Conservation (phyloP, 2,113 vertebrate species). For the Narcine bancroftii region DNA sequence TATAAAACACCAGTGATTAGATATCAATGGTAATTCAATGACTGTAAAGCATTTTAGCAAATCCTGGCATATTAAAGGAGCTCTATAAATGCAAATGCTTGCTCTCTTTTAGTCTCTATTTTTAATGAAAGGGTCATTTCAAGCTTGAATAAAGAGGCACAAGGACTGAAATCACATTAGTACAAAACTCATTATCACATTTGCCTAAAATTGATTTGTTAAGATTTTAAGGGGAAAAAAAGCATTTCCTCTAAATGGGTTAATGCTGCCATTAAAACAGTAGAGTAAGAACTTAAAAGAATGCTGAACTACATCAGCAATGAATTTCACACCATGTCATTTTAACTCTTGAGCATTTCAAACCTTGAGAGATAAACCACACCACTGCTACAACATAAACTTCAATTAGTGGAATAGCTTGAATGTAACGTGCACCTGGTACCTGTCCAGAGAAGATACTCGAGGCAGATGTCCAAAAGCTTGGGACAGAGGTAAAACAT, state of each 20-base stretch:
- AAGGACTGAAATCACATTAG: background rate
- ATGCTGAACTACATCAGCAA: background rate
- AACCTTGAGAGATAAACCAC: background rate
- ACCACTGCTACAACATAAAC: background rate
- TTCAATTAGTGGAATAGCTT: too few species aligned
- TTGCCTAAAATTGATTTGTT: background rate
- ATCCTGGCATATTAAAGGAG: background rate
- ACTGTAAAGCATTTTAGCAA: background rate
- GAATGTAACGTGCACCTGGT: too few species aligned
- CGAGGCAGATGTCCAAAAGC: too few species aligned
- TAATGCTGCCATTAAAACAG: background rate
- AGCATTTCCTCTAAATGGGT: background rate
- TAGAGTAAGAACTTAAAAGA: background rate
- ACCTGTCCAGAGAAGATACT: too few species aligned
- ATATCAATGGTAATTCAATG: background rate
- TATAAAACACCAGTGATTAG: background rate
- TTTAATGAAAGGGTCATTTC: background rate
- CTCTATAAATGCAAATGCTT: constrained; percentile 1
- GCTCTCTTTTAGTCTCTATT: background rate
- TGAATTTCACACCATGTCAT: background rate
- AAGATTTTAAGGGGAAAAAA: background rate
- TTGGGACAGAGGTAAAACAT: too few species aligned
- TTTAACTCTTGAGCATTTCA: background rate
- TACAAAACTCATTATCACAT: background rate
- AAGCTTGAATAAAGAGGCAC: background rate